Percentiles rank a stretch among this genome's conserved stretches.
Conservation (phyloP, 2,888 invertebrate species). For the Itoplectis maculator region DNA sequence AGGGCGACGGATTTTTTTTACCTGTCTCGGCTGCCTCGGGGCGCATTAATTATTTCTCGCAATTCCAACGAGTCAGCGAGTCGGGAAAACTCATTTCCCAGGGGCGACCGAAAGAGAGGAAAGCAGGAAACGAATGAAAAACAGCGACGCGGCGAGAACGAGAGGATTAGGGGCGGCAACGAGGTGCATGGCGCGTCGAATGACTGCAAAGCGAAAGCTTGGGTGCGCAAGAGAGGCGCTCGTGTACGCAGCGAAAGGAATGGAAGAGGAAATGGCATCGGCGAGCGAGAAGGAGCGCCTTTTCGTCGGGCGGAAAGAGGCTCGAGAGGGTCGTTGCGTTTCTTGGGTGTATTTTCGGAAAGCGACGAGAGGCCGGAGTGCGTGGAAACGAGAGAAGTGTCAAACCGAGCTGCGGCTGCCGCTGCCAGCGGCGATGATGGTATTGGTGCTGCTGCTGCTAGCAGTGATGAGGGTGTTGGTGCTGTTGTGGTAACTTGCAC, state of each 20-base stretch:
- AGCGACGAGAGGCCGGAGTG: constrained; percentile 36
- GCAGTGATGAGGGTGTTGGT: not conserved
- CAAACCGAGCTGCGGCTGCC: constrained; percentile 27
- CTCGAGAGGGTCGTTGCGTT: constrained; percentile 57
- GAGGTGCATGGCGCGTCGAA: constrained; percentile 19
- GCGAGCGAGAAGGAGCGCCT: constrained; percentile 29
- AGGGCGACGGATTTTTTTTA: constrained; percentile 10
- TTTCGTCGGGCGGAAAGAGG: constrained; percentile 44
- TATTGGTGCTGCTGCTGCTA: not conserved
- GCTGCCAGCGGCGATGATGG: not conserved
- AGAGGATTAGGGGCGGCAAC: constrained; percentile 6
- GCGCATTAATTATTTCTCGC: constrained; percentile 47
- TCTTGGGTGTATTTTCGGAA: constrained; percentile 57
- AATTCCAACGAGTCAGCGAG: constrained; percentile 24
- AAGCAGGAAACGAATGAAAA: constrained; percentile 35
- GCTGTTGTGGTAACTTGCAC: constrained; percentile 30
- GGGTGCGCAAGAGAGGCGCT: not conserved
- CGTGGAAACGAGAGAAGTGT: constrained; percentile 35
- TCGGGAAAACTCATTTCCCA: constrained; percentile 19
- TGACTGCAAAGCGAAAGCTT: constrained; percentile 39
- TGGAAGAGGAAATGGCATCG: constrained; percentile 40
- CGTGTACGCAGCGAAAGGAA: constrained; percentile 2
- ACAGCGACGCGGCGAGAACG: constrained; percentile 17
- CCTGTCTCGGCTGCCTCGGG: not conserved
- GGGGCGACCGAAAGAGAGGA: constrained; percentile 2